A percentile compares a stretch with the other conserved stretches of the same genome.
Evolutionary conservation across 2,797 vertebrate species (phyloP).

Genomic region (Neoniphon sammara): DNA sequence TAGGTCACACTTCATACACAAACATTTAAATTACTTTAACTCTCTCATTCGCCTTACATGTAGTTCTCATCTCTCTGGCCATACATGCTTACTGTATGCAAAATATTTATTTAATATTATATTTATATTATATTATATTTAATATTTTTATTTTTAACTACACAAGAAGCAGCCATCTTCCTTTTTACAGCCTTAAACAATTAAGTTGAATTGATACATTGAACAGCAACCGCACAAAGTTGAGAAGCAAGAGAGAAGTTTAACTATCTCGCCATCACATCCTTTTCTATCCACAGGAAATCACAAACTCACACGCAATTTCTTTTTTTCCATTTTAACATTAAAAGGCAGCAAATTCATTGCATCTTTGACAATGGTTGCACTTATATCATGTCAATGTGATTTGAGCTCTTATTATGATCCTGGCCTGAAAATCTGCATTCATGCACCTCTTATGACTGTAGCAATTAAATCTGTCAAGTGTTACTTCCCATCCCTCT

Average conservation of each 20-base stretch:
- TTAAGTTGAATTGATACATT: not conserved
- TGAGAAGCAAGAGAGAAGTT: slow-evolving; percentile 17
- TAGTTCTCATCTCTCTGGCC: slow-evolving; percentile 6
- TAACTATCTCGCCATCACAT: not conserved
- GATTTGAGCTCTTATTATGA: too few species aligned
- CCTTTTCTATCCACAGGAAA: not conserved
- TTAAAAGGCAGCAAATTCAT: not conserved
- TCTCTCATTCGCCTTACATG: not conserved
- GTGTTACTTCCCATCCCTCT: not conserved
- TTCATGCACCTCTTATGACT: not conserved
- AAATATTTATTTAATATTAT: not conserved
- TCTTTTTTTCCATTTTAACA: slow-evolving; percentile 10
- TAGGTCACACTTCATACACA: slow-evolving; percentile 7
- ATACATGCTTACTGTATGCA: slow-evolving; percentile 9
- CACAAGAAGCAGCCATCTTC: not conserved
- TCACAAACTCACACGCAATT: not conserved
- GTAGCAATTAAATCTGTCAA: not conserved
- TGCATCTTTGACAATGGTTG: not conserved
- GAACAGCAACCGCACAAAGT: not conserved
- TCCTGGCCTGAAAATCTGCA: not conserved
- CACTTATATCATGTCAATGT: not conserved
- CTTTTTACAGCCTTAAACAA: not conserved
- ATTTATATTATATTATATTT: too few species aligned
- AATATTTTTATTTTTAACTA: too few species aligned
- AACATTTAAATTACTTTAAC: not conserved